Evolutionary conservation across 2,888 invertebrate species (phyloP).

Genomic region (Aplocera efformata): DNA sequence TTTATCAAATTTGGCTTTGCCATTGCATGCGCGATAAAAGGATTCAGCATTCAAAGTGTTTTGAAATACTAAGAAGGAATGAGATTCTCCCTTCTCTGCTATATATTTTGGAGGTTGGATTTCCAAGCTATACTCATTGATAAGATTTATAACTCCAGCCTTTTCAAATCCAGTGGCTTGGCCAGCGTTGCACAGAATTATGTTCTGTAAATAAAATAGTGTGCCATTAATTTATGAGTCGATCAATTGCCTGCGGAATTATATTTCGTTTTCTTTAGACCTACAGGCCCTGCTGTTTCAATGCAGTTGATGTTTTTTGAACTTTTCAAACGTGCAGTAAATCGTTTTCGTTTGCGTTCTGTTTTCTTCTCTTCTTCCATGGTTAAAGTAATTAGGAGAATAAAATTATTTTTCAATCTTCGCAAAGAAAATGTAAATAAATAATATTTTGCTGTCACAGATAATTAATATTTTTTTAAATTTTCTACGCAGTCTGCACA

Average conservation of each 20-base stretch:
- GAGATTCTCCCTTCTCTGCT: slow-evolving; percentile 89
- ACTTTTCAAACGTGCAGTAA: slow-evolving; percentile 56
- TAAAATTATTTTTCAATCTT: too few species aligned
- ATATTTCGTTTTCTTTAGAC: too few species aligned
- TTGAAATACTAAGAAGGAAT: slow-evolving; percentile 86
- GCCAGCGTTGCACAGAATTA: slow-evolving; percentile 93
- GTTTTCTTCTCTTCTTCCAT: slow-evolving; percentile 58
- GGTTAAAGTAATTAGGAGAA: too few species aligned
- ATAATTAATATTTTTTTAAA: too few species aligned
- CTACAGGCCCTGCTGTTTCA: slow-evolving; percentile 48
- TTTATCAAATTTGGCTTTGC: slow-evolving; percentile 77
- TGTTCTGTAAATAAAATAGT: slow-evolving; percentile 66
- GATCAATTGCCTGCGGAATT: too few species aligned
- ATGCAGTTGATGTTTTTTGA: slow-evolving; percentile 54
- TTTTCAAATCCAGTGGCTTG: slow-evolving; percentile 89
- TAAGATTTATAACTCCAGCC: slow-evolving; percentile 80
- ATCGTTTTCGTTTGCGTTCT: slow-evolving; percentile 59
- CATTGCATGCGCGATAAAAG: slow-evolving; percentile 82
- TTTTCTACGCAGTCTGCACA: too few species aligned
- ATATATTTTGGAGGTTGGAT: slow-evolving; percentile 81
- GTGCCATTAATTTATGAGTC: too few species aligned
- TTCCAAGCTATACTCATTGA: slow-evolving; percentile 73
- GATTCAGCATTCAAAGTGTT: slow-evolving; percentile 68
- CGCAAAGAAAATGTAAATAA: too few species aligned
- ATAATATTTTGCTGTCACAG: too few species aligned